A percentile compares a stretch with the other conserved stretches of the same genome.
phyloP scores from a whole-genome alignment of 2,888 invertebrate species.

The Plagiodera versicolora region DNA sequence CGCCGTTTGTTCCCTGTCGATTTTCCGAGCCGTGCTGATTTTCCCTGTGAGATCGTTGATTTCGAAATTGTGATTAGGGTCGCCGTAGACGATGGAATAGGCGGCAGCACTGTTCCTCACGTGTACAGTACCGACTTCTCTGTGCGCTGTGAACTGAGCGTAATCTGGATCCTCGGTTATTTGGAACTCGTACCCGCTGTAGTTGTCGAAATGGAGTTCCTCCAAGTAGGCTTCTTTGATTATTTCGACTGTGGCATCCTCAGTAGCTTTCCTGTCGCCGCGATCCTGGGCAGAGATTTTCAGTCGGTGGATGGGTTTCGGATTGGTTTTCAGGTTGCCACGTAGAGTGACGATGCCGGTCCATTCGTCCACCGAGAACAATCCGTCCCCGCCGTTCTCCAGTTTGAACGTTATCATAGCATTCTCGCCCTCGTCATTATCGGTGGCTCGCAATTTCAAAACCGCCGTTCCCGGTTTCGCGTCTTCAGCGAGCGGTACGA shows the following conservation, averaged over 20 bases:
- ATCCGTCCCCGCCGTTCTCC: slow-evolving; percentile 76
- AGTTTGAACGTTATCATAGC: slow-evolving; percentile 77
- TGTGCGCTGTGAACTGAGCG: slow-evolving; percentile 60
- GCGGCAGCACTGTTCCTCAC: slow-evolving; percentile 57
- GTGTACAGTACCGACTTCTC: slow-evolving; percentile 78
- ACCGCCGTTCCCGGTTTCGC: slow-evolving; percentile 66
- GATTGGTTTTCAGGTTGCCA: slow-evolving; percentile 64
- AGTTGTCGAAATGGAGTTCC: slow-evolving; percentile 73
- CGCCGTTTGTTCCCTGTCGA: slow-evolving; percentile 82
- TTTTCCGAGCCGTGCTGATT: slow-evolving; percentile 74
- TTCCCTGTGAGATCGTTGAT: slow-evolving; percentile 79
- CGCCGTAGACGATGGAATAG: slow-evolving; percentile 81
- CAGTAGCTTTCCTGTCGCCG: slow-evolving; percentile 71
- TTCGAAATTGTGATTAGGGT: slow-evolving; percentile 73
- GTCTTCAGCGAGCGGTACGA: slow-evolving; percentile 74
- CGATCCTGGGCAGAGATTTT: slow-evolving; percentile 80
- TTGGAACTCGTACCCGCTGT: slow-evolving; percentile 79
- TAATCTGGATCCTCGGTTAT: slow-evolving; percentile 79
- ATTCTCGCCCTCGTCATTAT: slow-evolving; percentile 88
- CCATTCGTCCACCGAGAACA: slow-evolving; percentile 77
- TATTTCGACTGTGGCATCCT: slow-evolving; percentile 81
- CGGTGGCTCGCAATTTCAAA: slow-evolving; percentile 77
- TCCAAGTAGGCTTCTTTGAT: slow-evolving; percentile 73
- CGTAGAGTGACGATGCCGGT: slow-evolving; percentile 75
- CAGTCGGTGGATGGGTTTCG: slow-evolving; percentile 71